Percentiles rank a stretch among this genome's conserved stretches.
phyloP scores from a whole-genome alignment of 2,797 vertebrate genomes.

The Spinus olivaceus region DNA sequence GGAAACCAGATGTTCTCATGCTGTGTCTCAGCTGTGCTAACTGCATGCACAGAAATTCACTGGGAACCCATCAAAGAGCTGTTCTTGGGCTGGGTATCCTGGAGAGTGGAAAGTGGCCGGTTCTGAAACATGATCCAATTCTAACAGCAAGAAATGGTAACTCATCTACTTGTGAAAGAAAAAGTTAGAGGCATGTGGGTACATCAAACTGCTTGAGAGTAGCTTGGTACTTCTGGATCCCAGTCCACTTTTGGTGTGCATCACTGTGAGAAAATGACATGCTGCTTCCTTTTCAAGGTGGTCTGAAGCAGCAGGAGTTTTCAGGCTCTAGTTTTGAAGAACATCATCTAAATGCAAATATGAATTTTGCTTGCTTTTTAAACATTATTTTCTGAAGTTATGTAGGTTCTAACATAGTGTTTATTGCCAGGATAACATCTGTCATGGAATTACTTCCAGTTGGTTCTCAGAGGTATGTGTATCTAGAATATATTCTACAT shows the following conservation, averaged over 20 bases:
- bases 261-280: neutral
- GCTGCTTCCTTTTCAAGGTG: neutral
- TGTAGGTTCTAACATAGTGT: neutral
- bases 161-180: neutral
- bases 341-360: neutral
- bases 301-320: neutral
- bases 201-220: neutral
- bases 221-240: neutral
- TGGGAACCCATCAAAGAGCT: neutral
- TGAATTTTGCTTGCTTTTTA: neutral
- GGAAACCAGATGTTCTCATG: neutral
- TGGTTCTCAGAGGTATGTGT: neutral
- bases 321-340: neutral
- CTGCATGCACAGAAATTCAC: neutral
- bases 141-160: neutral
- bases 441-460: neutral
- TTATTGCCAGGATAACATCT: neutral
- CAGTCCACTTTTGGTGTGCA: neutral
- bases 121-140: neutral
- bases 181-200: neutral
- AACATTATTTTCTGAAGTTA: neutral
- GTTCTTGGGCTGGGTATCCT: neutral
- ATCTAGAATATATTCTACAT: neutral
- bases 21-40: neutral
- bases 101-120: neutral